Evolutionary conservation across 2,888 invertebrate genomes (phyloP).

Genomic region (Peribatodes rhomboidaria): DNA sequence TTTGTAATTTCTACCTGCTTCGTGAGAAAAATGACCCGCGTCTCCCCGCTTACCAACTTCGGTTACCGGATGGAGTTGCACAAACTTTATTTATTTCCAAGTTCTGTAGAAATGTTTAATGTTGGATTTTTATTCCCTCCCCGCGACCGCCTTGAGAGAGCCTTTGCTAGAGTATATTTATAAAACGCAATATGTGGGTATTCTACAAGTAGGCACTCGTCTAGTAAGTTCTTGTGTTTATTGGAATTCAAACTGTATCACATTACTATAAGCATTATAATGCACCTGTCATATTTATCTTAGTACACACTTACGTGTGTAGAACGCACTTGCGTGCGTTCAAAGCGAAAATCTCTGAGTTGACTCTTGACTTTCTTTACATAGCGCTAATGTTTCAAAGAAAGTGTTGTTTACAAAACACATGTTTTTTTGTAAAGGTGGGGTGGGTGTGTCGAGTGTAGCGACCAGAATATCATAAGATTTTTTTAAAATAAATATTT

Average conservation of each 20-base stretch:
- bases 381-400: too few species aligned
- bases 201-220: neutral
- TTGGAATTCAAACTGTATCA: neutral
- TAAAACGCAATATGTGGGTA: slow-evolving; percentile 55
- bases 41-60: slow-evolving; percentile 44
- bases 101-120: slow-evolving; percentile 74
- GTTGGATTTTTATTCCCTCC: slow-evolving; percentile 70
- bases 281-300: too few species aligned
- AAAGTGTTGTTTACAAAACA: too few species aligned
- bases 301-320: too few species aligned
- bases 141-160: slow-evolving; percentile 54
- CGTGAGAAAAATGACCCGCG: neutral
- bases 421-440: too few species aligned
- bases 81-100: slow-evolving; percentile 73
- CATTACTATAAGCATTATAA: neutral
- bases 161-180: slow-evolving; percentile 65
- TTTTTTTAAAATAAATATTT: too few species aligned
- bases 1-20: neutral
- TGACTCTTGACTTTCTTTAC: too few species aligned
- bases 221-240: neutral
- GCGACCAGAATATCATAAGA: too few species aligned
- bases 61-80: slow-evolving; percentile 55
- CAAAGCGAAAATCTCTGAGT: too few species aligned
- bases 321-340: too few species aligned
- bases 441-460: too few species aligned